Evolutionary conservation across 1,140 invertebrate genomes (phyloP), one percentile per base, ranked within the genome.

Genomic region (Acromyrmex echinatior): DNA sequence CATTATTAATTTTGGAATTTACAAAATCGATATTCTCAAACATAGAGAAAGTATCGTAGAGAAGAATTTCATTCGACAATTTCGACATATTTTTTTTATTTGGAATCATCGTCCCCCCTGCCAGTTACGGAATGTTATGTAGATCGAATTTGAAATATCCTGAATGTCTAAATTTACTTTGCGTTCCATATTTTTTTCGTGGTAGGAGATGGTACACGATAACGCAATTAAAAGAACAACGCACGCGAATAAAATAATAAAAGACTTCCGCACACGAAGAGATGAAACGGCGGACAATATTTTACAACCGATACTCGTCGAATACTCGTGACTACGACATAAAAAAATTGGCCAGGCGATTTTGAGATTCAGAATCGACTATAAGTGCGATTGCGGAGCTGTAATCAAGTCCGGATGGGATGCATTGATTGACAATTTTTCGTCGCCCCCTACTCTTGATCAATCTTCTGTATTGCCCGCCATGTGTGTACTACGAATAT

Each of bases 341-440:
- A 86, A 90, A 91, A 90, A 91, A 81, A 90, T 90, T 81, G 80
- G 58, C 60, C 45, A 66, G 25, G 39, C 77, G 82, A 86, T 90
- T 84, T 78, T 65, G 86, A 86, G 66, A 58, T 86, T 71, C 86
- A 68, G 58, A 68, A 79, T 65, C 73, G 84, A 86, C 89, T 84
- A 62, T 80, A 49, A 91, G 71, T 73, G 62, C 70, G 62, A 89
- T 87, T 88, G 80, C 90, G 84, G 80, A 73, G 88, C 88, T 91
- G 92, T 94, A 94, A 94, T 94, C 92, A 94, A 94, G 90, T 91
- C 90, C 91, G 93, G 93, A 94, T 93, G 90, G 91, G 62, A 94
- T 84, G 88, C 86, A 92, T 92, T 94, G 93, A 94, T 94, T 94
- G 93, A 94, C 93, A 94, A 94, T 94, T 93, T 94, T 94, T 92